Base-by-base conservation (phyloP, 2,888 invertebrate genomes). In the Diaprepes abbreviatus region DNA sequence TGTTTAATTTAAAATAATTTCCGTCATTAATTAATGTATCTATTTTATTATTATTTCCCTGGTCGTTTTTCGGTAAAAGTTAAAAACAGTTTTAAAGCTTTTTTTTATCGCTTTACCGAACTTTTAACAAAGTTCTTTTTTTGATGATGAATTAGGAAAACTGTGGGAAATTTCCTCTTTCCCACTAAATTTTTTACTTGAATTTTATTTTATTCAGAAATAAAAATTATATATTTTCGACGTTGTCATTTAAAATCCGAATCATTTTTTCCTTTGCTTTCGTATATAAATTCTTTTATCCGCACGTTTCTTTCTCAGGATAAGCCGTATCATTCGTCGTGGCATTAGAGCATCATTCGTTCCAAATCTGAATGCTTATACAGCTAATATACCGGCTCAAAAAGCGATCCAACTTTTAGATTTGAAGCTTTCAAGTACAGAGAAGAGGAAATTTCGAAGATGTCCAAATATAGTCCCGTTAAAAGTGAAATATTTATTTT, bases 251-350 rank as follows among this genome's bases (percentile, higher is more conserved):
- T 24, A 24, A 3, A 17, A 43, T 16, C 43, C 43, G 16, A 43
- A 7, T n/a, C n/a, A n/a, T 43, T 43, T 43, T 38, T 43, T 43
- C 6, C 43, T 43, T 16, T 14, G 5, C 17, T 43, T 43, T 16
- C 14, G 7, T 43, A 43, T 43, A 17, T 43, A 43, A 43, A 43
- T 43, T 43, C 43, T 43, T 43, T 43, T 43, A 43, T 43, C 43
- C 43, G 6, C 14, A 14, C 16, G 17, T 17, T 43, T 43, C 17
- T 43, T 17, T 43, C 14, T 43, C 43, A 7, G 14, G 43, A 43
- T 43, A 43, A 43, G 16, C 43, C 14, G 16, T 16, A 43, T 17
- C 43, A 43, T 43, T 43, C 43, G 43, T 43, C 17, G 16, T 43
- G 21, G 45, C 21, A 21, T 45, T 45, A 45, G 10, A 45, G 24